phyloP scores from a whole-genome alignment of 2,797 vertebrate genomes.

The Sebastes steindachneri region DNA sequence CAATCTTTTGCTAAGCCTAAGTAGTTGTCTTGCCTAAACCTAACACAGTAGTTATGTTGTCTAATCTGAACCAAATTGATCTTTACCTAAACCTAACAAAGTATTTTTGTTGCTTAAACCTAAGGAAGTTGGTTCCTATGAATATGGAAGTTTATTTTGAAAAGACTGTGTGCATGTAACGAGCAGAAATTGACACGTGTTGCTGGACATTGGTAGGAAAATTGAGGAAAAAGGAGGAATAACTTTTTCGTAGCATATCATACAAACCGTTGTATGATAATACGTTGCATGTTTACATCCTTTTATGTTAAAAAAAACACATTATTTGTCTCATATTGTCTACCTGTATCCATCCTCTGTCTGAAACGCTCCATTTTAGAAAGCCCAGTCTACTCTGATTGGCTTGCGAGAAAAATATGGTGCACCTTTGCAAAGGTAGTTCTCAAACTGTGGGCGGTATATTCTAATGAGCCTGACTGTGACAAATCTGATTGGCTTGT shows the following conservation, averaged over 20 bases:
- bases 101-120: not conserved
- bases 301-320: not conserved
- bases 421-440: no score
- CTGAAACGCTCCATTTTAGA: no score
- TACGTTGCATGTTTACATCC: not conserved
- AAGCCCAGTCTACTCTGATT: not conserved
- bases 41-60: no score
- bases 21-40: no score
- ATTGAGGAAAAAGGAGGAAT: not conserved
- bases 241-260: no score
- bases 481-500: no score
- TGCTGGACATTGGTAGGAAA: not conserved
- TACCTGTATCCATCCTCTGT: no score
- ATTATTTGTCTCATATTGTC: no score
- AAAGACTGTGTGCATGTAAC: not conserved
- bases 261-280: no score
- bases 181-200: not conserved
- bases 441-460: no score
- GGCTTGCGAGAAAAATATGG: not conserved
- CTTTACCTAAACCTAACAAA: not conserved
- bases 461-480: no score
- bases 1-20: fast-evolving
- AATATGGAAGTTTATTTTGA: not conserved
- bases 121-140: not conserved
- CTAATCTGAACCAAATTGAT: not conserved